These are phyloP conservation scores for Sandelia bainsii DNA, from an alignment of 2,797 vertebrate species.

Conservation along the genomic window DNA sequence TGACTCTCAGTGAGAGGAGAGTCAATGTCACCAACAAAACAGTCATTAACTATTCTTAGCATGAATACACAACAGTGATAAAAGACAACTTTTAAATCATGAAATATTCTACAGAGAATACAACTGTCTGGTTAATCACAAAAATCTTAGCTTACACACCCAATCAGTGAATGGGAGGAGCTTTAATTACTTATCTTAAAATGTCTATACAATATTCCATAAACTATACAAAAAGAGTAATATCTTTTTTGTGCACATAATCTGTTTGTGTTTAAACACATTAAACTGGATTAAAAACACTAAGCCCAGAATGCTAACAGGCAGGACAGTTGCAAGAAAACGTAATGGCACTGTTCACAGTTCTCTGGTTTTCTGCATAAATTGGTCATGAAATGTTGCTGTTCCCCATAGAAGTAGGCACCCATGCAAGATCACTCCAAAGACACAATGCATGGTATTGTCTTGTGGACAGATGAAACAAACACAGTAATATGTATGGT, in stretches of 20 bases:
- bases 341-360: too few relatives aligned
- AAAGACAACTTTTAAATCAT: background rate
- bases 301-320: conserved; percentile 5
- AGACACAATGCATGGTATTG: too few relatives aligned
- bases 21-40: conserved; percentile 13
- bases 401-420: too few relatives aligned
- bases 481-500: too few relatives aligned
- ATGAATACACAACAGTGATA: conserved; percentile 1
- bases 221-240: conserved; percentile 4
- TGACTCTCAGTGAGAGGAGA: conserved; percentile 24
- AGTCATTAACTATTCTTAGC: background rate
- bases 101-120: conserved; percentile 2
- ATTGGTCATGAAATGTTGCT: too few relatives aligned
- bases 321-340: too few relatives aligned
- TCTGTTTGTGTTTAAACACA: conserved; percentile 16
- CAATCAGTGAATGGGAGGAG: conserved; percentile 63
- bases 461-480: too few relatives aligned
- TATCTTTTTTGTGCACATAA: background rate
- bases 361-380: too few relatives aligned
- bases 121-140: conserved; percentile 13
- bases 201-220: background rate
- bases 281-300: conserved; percentile 24
- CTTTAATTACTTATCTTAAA: conserved; percentile 19
- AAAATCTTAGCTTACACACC: conserved; percentile 42
- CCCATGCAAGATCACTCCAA: too few relatives aligned